Base-by-base conservation (phyloP, 2,888 invertebrate species). In the Meiosimyza decipiens region DNA sequence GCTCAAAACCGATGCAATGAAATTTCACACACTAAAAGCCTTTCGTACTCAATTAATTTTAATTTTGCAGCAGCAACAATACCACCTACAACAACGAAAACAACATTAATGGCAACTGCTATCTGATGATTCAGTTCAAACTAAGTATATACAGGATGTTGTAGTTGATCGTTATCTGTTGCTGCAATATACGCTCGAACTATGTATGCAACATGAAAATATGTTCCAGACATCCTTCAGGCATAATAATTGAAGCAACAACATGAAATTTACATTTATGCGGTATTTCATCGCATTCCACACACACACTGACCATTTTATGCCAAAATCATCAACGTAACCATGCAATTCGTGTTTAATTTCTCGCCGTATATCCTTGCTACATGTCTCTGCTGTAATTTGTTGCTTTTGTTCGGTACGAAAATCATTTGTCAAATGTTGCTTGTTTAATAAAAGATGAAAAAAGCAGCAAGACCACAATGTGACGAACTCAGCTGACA, bases 391-490 rank as follows among this genome's bases (percentile, higher is more conserved):
- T 13, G 33, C 28, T 64, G 15, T 68, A 11, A 6, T 22, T 49
- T 40, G 60, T 28, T 64, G 50, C 50, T 13, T 49, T 16, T 64
- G 64, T 28, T 51, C 64, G 64, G 18, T 67, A 40, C n/a, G 55
- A 40, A 80, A 18, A 47, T 47, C 67, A 67, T 67, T 67, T 67
- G 67, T 67, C 67, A 67, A 55, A 67, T 55, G 67, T 71, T 59
- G 55, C 64, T 64, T 69, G 70, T 70, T 70, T 60, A 57, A 66
- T 70, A 73, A 66, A 65, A 40, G 65, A 59, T 57, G 13, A 60
- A 40, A 73, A 59, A 63, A 33, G 9, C 47, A 40, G 40, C 40
- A 66, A 18, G 74, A 77, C 78, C 78, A 77, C 79, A 79, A 78
- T 77, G 75, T 73, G 68, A 72, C 59, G 64, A 68, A 55, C 63